Conservation (phyloP, 2,797 vertebrate genomes). For the Setipinna tenuifilis region DNA sequence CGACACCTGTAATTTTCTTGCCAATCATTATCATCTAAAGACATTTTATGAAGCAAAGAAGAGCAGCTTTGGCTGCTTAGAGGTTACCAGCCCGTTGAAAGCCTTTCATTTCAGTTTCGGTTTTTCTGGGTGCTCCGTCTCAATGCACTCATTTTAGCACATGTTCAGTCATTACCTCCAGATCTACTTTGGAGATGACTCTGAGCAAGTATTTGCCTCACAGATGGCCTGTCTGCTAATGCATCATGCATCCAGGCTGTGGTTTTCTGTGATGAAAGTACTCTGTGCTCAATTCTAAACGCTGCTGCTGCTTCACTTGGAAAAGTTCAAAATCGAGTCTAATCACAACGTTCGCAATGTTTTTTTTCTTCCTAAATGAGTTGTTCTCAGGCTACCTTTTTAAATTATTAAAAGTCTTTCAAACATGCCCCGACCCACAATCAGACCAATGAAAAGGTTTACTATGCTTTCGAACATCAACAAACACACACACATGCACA, state of each 20-base stretch:
- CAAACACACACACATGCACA: background rate
- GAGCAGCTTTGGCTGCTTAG: background rate
- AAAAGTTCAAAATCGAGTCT: background rate
- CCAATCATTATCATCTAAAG: background rate
- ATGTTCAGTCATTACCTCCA: background rate
- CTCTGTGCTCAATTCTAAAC: background rate
- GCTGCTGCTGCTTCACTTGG: background rate
- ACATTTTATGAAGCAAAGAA: background rate
- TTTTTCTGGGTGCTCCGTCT: background rate
- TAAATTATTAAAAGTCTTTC: background rate
- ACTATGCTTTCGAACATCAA: background rate
- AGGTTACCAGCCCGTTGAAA: background rate
- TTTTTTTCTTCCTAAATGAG: background rate
- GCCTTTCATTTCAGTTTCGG: background rate
- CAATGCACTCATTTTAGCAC: background rate
- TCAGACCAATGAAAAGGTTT: background rate
- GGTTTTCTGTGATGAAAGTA: no score
- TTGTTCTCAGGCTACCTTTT: background rate
- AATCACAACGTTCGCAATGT: no score
- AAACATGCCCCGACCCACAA: background rate
- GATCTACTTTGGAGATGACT: background rate
- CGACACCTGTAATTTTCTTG: background rate
- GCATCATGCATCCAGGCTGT: background rate
- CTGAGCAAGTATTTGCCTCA: background rate
- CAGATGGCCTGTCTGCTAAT: background rate